A percentile compares a stretch with the other conserved stretches of the same genome.
phyloP scores from a whole-genome alignment of 2,113 vertebrate species.

The zebrafish (Danio rerio) region DNA sequence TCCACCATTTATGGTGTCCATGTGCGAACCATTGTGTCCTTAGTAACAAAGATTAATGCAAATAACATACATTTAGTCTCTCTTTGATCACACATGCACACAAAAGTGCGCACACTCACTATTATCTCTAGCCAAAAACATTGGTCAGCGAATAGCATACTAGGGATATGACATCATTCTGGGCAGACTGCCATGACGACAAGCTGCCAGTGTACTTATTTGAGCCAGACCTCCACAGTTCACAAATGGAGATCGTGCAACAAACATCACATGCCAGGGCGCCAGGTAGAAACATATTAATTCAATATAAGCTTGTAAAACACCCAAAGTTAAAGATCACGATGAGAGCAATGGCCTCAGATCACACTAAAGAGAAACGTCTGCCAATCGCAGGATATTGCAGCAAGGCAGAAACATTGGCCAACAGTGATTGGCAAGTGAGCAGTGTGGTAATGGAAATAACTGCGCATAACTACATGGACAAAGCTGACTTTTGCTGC shows the following conservation, averaged over 20 bases:
- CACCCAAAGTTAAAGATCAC: background rate
- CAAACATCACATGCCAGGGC: background rate
- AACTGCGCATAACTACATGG: background rate
- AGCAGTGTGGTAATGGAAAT: conserved; percentile 37
- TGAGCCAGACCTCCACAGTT: conserved; percentile 34
- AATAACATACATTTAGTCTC: background rate
- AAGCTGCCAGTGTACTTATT: conserved; percentile 22
- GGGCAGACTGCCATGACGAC: conserved; percentile 38
- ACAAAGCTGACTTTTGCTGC: conserved; percentile 4
- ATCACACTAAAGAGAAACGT: background rate
- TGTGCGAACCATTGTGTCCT: background rate
- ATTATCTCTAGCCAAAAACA: conserved; percentile 41
- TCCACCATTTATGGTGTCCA: background rate
- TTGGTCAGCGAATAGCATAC: conserved; percentile 40
- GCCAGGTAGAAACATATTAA: conserved; percentile 1
- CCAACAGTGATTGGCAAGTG: conserved; percentile 6
- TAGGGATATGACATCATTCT: conserved; percentile 50
- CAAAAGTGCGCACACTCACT: background rate
- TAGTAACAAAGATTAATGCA: conserved; percentile 22
- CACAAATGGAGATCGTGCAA: background rate
- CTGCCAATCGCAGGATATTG: conserved; percentile 1
- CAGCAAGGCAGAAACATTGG: background rate
- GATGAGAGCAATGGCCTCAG: background rate
- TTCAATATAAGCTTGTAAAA: conserved; percentile 5
- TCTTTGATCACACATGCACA: background rate